Conservation (phyloP, 2,797 vertebrate species). For the Periparus ater region DNA sequence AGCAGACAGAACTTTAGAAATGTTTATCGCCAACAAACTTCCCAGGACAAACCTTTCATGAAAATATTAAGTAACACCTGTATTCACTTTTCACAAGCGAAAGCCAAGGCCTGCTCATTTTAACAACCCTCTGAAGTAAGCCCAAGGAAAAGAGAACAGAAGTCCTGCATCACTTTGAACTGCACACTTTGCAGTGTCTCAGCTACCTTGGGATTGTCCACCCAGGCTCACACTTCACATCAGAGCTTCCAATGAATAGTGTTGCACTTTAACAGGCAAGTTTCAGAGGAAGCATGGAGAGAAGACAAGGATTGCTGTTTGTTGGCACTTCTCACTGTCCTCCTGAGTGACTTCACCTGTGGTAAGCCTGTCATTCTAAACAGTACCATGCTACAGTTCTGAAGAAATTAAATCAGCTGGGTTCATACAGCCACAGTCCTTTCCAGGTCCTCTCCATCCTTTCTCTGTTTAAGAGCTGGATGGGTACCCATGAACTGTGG, state of each 20-base stretch:
- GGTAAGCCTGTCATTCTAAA: background rate
- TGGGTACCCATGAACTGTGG: background rate
- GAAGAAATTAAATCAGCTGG: background rate
- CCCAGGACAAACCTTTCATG: background rate
- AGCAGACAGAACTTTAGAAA: background rate
- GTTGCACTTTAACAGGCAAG: background rate
- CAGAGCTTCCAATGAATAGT: background rate
- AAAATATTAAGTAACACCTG: background rate
- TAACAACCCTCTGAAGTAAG: background rate
- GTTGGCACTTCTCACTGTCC: background rate
- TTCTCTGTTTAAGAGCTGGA: background rate
- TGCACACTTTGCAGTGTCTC: background rate
- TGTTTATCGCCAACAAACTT: background rate
- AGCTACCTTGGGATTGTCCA: background rate
- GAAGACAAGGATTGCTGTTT: background rate
- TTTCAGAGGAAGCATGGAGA: background rate
- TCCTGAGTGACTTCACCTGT: background rate
- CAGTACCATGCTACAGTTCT: background rate
- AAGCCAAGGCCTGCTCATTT: background rate
- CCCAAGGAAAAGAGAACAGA: background rate
- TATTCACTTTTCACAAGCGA: background rate
- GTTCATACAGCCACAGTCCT: background rate
- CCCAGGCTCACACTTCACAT: fast-evolving
- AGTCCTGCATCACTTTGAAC: background rate
- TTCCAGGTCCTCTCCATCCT: background rate